Base-by-base conservation (phyloP, 2,888 invertebrate genomes). In the Keiferia lycopersicella region DNA sequence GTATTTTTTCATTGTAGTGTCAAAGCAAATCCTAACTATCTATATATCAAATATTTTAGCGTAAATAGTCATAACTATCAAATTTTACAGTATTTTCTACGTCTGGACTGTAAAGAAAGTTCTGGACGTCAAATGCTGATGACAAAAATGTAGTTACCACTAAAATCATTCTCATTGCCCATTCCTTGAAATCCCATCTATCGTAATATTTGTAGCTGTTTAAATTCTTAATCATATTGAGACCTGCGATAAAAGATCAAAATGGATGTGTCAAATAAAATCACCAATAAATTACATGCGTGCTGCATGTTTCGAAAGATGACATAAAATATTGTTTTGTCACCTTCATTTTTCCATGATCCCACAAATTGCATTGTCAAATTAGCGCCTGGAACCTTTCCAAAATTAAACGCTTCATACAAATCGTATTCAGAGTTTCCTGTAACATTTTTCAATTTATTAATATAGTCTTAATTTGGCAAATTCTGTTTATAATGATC, bases 371-470 rank as follows among this genome's bases (percentile, higher is more conserved):
- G 68, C 0, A 79, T 48, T 4, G 76, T 75, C 30, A 83, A 71
- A 57, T 69, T 66, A 6, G 85, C 83, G 6, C 82, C 83, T 75
- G 83, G 84, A 0, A 77, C 68, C 73, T 80, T 86, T 0, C 87
- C 87, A 63, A 79, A 85, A 70, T 85, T 88, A 60, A 71, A 85
- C 1, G 82, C 64, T 50, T 87, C 87, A 38, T 70, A 73, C 0
- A 87, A 53, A 14, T 62, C 61, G 60, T 77, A 82, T 0, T 65
- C 45, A 3, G 60, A n/a, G 2, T 38, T 39, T 2, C 48, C 62
- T 53, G 53, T 26, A 39, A 53, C 50, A 45, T 16, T 26, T 10
- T 22, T 20, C 12, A 14, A 41, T 22, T 14, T 60, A 7, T 18
- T 45, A 26, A 26, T 26, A 26, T 26, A 26, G 26, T 26, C 26